phyloP scores from a whole-genome alignment of 2,113 vertebrate species.

The Caranx ignobilis region DNA sequence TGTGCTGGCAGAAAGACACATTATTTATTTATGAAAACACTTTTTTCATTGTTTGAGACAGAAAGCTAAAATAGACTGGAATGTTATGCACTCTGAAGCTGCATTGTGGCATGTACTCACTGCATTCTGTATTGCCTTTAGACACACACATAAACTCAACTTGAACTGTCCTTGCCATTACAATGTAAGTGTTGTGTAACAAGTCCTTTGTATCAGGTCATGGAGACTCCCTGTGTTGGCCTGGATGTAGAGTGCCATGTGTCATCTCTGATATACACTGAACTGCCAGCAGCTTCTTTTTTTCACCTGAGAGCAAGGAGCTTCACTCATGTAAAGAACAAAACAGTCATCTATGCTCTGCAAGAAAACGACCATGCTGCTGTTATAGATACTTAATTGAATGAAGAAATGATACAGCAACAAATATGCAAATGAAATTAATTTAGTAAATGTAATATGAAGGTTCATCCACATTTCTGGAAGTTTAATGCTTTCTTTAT shows the following conservation, averaged over 20 bases:
- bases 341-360: background rate
- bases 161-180: background rate
- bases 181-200: background rate
- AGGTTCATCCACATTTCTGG: background rate
- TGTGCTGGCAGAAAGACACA: constrained; percentile 40
- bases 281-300: background rate
- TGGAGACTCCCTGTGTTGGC: background rate
- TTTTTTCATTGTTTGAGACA: constrained; percentile 38
- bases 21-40: constrained; percentile 43
- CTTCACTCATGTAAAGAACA: background rate
- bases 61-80: constrained; percentile 42
- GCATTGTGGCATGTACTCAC: background rate
- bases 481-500: background rate
- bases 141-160: background rate
- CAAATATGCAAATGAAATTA: background rate
- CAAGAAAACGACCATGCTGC: too few species aligned
- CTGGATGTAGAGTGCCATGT: background rate
- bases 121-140: background rate
- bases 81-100: constrained; percentile 7
- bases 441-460: too few species aligned
- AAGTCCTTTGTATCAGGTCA: background rate
- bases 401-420: background rate
- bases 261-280: background rate
- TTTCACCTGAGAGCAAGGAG: background rate
- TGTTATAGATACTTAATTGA: background rate